Evolutionary conservation across 2,797 vertebrate genomes (phyloP), one percentile per base, ranked within the genome.

Genomic region (Myotis pilosus): DNA sequence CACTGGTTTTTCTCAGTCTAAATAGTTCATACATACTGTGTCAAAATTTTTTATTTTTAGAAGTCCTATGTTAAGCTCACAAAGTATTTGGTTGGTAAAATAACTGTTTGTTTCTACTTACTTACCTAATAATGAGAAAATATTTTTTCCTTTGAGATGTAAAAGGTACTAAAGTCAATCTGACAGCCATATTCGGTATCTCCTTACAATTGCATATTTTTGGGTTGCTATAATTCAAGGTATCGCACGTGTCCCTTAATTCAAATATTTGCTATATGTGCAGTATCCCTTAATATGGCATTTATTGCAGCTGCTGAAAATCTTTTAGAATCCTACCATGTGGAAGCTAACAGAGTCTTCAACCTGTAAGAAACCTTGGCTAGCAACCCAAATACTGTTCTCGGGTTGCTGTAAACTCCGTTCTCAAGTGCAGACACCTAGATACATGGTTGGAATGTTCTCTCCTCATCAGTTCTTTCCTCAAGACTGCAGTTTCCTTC

Each of bases 211-310:
- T 82, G 49, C 20, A 0, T 82, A 89, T 89, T 91, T 86, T 66
- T 1, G 25, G 36, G 87, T 44, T 91, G 87, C 23, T 69, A 75
- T 57, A 78, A 74, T 92, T 79, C 71, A 86, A 93, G 68, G 44
- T 75, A 85, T 86, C 28, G 28, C 75, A 93, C 84, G 30, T 85
- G 47, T 89, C 92, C 64, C 87, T 83, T 92, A 89, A 90, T 85
- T 92, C 74, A 92, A 96, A 82, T 88, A 87, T 94, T 78, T 94
- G 68, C 47, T 88, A 16, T 53, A 66, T 60, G 55, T 75, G 62
- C 53, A 74, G 51, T 53, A 64, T 60, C 20, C 15, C 38, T 64
- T 72, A 87, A 74, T 68, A 75, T 55, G 72, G 60, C 49, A 74
- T 82, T 93, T 68, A 72, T 36, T 84, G 55, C 47, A 92, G 94